phyloP scores from a whole-genome alignment of 1,140 invertebrate genomes.

The Apis florea region DNA sequence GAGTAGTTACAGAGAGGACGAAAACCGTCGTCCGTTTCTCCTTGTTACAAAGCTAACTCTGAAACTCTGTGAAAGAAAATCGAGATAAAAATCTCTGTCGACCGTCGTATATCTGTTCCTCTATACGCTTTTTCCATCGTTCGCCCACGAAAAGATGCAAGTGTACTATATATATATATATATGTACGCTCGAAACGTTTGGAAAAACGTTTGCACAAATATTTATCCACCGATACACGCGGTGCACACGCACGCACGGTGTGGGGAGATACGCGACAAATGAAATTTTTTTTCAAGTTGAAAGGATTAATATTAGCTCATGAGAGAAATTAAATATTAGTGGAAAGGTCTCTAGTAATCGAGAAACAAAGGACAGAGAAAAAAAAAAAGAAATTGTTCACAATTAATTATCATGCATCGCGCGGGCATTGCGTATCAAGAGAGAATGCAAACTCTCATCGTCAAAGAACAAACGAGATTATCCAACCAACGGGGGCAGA shows the following conservation, averaged over 20 bases:
- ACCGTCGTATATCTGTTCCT: not conserved
- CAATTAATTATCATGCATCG: not conserved
- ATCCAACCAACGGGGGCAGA: not conserved
- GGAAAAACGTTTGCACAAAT: too few species aligned
- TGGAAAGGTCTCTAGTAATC: not conserved
- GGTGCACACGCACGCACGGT: too few species aligned
- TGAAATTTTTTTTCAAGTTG: too few species aligned
- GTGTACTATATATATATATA: too few species aligned
- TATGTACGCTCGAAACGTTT: too few species aligned
- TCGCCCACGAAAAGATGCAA: too few species aligned
- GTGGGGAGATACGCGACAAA: too few species aligned
- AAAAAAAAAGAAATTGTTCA: not conserved
- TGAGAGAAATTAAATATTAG: not conserved
- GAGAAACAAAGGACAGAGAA: not conserved
- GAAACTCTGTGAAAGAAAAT: constrained; percentile 46
- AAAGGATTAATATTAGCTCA: too few species aligned
- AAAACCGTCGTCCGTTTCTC: constrained; percentile 48
- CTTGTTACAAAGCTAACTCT: constrained; percentile 55
- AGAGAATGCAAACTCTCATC: not conserved
- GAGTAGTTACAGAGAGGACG: constrained; percentile 40
- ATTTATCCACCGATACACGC: too few species aligned
- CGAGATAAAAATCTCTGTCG: constrained; percentile 45
- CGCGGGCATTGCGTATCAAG: not conserved
- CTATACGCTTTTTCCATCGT: too few species aligned
- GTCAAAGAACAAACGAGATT: constrained; percentile 11